Percentiles rank a stretch among this genome's conserved stretches.
Conservation (phyloP, 2,888 invertebrate species). For the Andrena praecox region DNA sequence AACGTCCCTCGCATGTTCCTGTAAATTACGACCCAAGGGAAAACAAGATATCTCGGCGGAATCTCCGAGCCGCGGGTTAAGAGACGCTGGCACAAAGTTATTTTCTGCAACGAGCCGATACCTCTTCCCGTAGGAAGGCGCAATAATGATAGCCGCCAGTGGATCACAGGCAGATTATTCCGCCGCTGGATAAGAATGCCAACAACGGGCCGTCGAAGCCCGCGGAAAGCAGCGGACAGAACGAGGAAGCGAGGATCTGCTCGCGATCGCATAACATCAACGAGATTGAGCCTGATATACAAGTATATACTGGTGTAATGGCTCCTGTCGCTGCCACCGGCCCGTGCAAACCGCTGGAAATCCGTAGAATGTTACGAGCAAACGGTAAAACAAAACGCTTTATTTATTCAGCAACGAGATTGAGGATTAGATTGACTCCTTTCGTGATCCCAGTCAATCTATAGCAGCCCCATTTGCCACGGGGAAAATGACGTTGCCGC, state of each 20-base stretch:
- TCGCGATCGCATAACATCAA: constrained; percentile 6
- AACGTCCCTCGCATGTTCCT: not conserved
- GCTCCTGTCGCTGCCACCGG: not conserved
- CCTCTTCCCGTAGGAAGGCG: not conserved
- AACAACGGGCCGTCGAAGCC: not conserved
- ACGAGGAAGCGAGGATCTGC: not conserved
- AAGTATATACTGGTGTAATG: not conserved
- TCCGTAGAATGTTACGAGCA: not conserved
- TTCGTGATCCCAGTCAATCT: not conserved
- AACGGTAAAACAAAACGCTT: not conserved
- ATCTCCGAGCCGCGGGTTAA: not conserved
- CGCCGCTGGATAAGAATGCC: not conserved
- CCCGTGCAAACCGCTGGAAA: not conserved
- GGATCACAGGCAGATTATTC: constrained; percentile 15
- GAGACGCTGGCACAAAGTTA: constrained; percentile 7
- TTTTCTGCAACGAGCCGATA: constrained; percentile 2
- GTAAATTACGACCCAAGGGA: not conserved
- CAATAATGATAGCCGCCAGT: constrained; percentile 3
- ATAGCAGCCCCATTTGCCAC: not conserved
- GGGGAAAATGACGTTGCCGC: not conserved
- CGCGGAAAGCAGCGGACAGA: not conserved
- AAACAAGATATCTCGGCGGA: not conserved
- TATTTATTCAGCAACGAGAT: not conserved
- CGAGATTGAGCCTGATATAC: not conserved
- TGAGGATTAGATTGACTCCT: not conserved